Percentiles rank a stretch among this genome's conserved stretches.
phyloP scores from a whole-genome alignment of 2,797 vertebrate genomes.

The Crax fasciolata region DNA sequence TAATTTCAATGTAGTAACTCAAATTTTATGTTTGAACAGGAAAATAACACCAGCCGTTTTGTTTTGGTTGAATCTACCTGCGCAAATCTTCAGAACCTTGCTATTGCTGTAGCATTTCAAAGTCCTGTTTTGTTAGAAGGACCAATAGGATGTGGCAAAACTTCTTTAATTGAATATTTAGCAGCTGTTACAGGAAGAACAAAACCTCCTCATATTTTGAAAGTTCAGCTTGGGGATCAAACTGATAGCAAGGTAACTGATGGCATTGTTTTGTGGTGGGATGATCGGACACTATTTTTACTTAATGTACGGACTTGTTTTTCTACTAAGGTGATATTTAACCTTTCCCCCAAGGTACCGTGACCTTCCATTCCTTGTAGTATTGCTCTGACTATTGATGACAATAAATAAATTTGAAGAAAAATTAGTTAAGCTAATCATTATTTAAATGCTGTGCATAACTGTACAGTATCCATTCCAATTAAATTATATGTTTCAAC shows the following conservation, averaged over 20 bases:
- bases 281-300: neutral
- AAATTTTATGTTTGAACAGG: constrained; percentile 67
- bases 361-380: neutral
- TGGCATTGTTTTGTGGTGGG: neutral
- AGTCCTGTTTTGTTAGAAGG: constrained; percentile 94
- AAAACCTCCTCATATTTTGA: constrained; percentile 91
- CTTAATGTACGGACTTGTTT: neutral
- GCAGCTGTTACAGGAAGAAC: constrained; percentile 90
- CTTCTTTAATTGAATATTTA: constrained; percentile 92
- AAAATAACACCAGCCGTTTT: constrained; percentile 62
- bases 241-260: constrained; percentile 96
- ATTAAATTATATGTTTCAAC: neutral
- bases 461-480: neutral
- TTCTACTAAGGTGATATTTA: neutral
- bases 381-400: neutral
- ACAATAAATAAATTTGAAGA: neutral
- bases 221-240: constrained; percentile 98
- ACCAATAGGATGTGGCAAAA: constrained; percentile 97
- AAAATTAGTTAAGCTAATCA: neutral
- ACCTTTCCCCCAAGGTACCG: neutral
- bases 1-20: neutral
- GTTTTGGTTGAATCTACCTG: constrained; percentile 93
- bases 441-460: neutral
- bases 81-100: constrained; percentile 91
- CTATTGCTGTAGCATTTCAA: constrained; percentile 91